Conservation (phyloP, 2,113 vertebrate species). For the Ascaphus truei region DNA sequence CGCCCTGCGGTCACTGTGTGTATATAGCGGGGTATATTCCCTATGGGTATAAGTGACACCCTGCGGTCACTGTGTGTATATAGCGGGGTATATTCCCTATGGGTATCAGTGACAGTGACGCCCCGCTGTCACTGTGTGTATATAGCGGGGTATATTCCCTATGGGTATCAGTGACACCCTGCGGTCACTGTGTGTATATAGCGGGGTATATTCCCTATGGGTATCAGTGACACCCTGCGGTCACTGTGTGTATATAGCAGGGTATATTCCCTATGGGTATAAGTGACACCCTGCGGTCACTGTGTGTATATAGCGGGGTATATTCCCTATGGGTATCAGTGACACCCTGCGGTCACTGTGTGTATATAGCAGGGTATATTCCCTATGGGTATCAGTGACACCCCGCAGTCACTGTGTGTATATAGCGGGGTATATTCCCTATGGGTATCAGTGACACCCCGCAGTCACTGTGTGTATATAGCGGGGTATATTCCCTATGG, state of each 20-base stretch:
- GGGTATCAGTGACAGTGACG: not conserved
- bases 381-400: not conserved
- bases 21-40: not conserved
- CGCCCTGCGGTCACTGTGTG: not conserved
- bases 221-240: not conserved
- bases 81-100: too few relatives aligned
- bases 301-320: not conserved
- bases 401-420: not conserved
- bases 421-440: not conserved
- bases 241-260: not conserved
- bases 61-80: not conserved
- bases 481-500: not conserved
- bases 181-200: not conserved
- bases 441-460: not conserved
- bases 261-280: not conserved
- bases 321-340: not conserved
- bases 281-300: not conserved
- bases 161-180: not conserved
- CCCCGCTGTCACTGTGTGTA: not conserved
- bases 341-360: not conserved
- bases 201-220: too few relatives aligned
- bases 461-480: not conserved
- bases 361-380: not conserved
- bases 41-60: not conserved
- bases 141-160: not conserved